A percentile compares a stretch with the other conserved stretches of the same genome.
phyloP scores from a whole-genome alignment of 2,888 invertebrate genomes.

The Biston stratarius region DNA sequence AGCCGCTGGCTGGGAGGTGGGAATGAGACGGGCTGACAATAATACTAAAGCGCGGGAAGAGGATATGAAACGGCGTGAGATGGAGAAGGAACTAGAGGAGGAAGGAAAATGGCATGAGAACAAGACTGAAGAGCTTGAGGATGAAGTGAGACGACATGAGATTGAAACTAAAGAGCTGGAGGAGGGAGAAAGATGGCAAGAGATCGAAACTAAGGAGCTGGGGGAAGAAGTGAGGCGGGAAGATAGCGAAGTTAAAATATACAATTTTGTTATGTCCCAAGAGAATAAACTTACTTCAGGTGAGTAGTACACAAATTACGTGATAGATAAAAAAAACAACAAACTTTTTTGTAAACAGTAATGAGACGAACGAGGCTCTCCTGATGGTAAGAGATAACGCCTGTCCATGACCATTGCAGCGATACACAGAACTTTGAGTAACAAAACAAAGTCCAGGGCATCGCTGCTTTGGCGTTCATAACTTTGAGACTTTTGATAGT shows the following conservation, averaged over 20 bases:
- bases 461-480: no score
- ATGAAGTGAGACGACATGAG: neutral
- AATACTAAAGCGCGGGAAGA: conserved; percentile 26
- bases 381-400: no score
- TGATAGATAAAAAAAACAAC: neutral
- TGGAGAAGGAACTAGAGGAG: neutral
- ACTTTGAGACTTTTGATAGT: no score
- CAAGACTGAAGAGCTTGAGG: neutral
- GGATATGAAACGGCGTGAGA: conserved; percentile 5
- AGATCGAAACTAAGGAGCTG: conserved; percentile 27
- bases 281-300: conserved; percentile 30
- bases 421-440: no score
- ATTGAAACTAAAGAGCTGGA: conserved; percentile 35
- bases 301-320: conserved; percentile 5
- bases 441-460: no score
- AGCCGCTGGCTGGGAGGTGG: conserved; percentile 46
- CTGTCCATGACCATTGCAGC: no score
- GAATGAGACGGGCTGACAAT: conserved; percentile 7
- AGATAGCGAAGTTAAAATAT: conserved; percentile 27
- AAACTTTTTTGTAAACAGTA: no score
- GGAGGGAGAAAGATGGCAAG: conserved; percentile 20
- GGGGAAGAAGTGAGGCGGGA: conserved; percentile 29
- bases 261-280: conserved; percentile 35
- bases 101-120: conserved; percentile 28
- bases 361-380: no score